phyloP scores from a whole-genome alignment of 2,888 invertebrate species.

The Agonopterix heracliana region DNA sequence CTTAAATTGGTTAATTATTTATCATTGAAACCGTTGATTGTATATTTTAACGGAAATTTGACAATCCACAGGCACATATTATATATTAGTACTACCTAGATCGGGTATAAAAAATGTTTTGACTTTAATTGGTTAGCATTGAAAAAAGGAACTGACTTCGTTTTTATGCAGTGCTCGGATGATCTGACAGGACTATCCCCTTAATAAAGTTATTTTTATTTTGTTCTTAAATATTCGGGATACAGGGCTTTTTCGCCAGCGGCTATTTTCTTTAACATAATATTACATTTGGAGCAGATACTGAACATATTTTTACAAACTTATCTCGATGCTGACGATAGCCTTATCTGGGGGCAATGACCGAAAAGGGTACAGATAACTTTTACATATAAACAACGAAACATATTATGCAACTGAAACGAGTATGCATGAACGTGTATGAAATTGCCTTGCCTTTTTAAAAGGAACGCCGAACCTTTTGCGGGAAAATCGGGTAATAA shows the following conservation, averaged over 20 bases:
- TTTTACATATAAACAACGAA: conserved; percentile 50
- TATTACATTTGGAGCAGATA: conserved; percentile 30
- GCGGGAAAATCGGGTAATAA: conserved; percentile 57
- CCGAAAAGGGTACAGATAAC: conserved; percentile 39
- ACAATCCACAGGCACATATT: too few species aligned
- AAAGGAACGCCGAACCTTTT: conserved; percentile 40
- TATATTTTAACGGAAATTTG: too few species aligned
- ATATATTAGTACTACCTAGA: too few species aligned
- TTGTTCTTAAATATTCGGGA: too few species aligned
- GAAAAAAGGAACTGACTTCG: too few species aligned
- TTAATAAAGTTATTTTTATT: too few species aligned
- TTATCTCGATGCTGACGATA: conserved; percentile 10
- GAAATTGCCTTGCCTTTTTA: conserved; percentile 46
- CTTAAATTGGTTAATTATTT: too few species aligned
- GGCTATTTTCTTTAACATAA: conserved; percentile 44
- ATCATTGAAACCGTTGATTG: too few species aligned
- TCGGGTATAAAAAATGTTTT: too few species aligned
- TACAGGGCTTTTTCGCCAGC: background rate
- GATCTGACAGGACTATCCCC: too few species aligned
- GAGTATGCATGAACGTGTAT: conserved; percentile 38
- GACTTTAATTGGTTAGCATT: too few species aligned
- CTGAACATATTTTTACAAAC: conserved; percentile 27
- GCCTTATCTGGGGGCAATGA: conserved; percentile 15
- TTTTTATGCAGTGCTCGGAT: too few species aligned
- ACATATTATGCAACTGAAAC: conserved; percentile 37